Evolutionary conservation across 92 coral and sea anemone species (phyloP), one percentile per base, ranked within the genome.

Genomic region (Zoanthus sansibaricus): DNA sequence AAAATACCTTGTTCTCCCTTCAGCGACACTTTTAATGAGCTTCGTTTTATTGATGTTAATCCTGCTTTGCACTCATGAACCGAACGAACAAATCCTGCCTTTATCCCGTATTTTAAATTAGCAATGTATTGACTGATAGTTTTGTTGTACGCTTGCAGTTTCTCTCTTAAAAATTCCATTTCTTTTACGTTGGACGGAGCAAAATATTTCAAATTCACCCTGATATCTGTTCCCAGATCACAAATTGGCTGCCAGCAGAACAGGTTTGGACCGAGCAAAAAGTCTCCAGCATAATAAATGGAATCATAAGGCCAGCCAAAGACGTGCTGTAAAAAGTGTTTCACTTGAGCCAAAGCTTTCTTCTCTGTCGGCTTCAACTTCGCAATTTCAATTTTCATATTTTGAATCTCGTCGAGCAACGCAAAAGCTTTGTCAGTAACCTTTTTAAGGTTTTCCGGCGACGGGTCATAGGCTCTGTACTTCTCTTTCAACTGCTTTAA

Each of bases 31-130:
- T 84, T 72, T 3, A 86, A 61, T 18, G 82, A 94, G 1, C 16
- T 25, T 21, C 90, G 62, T 54, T 91, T 96, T 6, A 92, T 69
- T 30, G 94, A 72, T 30, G 91, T 76, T 2, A 92, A 52, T 0
- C 99, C 99, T 30, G 98, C 99, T 33, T 79, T 11, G 49, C 99
- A 97, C 44, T 93, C 97, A 14, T 97, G 97, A 13, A 45, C 48
- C 3, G 98, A 92, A 10, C 98, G 93, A 0, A 95, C 97, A 98
- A 97, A 95, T 0, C 99, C 99, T 20, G 95, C 90, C n/a, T 89
- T 89, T 12, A 88, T 91, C 18, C 99, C 99, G 20, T 78, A 89
- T 18, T 75, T 82, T 62, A 95, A 56, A 89, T 96, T 96, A 14
- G 84, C 84, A 31, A 92, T 89, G 62, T 96, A 96, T 52, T 70